These are phyloP conservation scores for Lipophrys pholis DNA, from an alignment of 2,113 vertebrate genomes.

Conservation along the genomic window DNA sequence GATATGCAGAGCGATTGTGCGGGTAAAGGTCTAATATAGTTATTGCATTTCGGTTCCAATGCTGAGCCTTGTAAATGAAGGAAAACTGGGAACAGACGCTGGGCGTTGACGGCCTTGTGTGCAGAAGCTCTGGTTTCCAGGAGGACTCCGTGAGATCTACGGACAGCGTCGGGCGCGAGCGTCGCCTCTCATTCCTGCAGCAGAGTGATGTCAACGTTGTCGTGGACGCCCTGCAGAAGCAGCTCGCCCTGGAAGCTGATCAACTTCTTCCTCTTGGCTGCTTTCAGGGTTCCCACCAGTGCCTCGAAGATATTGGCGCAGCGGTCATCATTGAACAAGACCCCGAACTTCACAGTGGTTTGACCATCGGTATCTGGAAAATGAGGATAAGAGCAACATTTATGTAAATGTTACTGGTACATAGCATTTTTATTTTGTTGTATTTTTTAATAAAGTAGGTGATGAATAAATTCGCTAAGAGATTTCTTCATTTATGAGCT, in stretches of 20 bases:
- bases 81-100: slow-evolving; percentile 18
- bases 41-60: slow-evolving; percentile 8
- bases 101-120: neutral
- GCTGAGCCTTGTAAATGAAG: slow-evolving; percentile 31
- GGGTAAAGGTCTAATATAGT: too few species aligned
- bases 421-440: too few species aligned
- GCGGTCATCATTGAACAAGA: slow-evolving; percentile 92
- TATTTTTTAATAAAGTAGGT: too few species aligned
- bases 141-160: neutral
- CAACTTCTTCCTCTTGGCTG: slow-evolving; percentile 91
- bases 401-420: too few species aligned
- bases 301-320: slow-evolving; percentile 99
- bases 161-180: neutral
- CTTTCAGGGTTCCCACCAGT: slow-evolving; percentile 93
- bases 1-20: neutral
- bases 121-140: slow-evolving; percentile 31
- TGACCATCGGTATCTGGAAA: slow-evolving; percentile 89
- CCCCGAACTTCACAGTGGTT: slow-evolving; percentile 92
- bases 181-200: slow-evolving; percentile 82
- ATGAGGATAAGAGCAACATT: neutral
- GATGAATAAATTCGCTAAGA: too few species aligned
- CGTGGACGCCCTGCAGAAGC: slow-evolving; percentile 95
- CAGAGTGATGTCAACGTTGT: slow-evolving; percentile 90
- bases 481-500: too few species aligned
- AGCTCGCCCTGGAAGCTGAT: slow-evolving; percentile 88